Base-by-base conservation (phyloP, 2,888 invertebrate genomes). In the Epirrhoe tristata region DNA sequence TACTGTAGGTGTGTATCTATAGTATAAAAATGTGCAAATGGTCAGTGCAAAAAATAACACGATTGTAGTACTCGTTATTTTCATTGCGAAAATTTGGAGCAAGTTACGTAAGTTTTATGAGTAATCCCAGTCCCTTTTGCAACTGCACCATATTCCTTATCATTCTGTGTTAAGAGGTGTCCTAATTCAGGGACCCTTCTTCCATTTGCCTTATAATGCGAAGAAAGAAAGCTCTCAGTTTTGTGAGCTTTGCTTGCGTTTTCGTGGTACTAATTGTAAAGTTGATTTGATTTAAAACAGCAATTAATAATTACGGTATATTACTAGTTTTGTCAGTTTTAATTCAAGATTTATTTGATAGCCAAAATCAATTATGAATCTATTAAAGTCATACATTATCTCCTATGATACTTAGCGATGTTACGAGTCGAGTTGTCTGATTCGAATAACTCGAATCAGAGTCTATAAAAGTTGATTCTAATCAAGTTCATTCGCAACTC, bases 131-230 rank as follows among this genome's bases (percentile, higher is more conserved):
- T 53, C 31, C 53, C 14, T 60, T 60, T 60, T 39, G 51, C 53
- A 53, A 60, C 60, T 60, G 60, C 60, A 60, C 8, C 43, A 60
- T 53, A 60, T 60, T 60, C 32, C 60, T 60, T 60, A 60, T 60
- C 60, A 52, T 39, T 39, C 8, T 32, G 8, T 60, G 53, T 60
- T 53, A 60, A 10, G 60, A 60, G 53, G 12, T 60, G 60, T 53
- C 31, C 43, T 60, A 60, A 60, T 60, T 60, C 39, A 32, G 53
- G 31, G 60, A 46, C 53, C 43, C 43, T 24, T 43, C 60, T 43
- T 43, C 53, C 53, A 32, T 53, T 43, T 43, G 31, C 53, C 43
- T 60, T 53, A 53, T 53, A 24, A 46, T 32, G 39, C 51, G n/a
- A 39, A 52, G 39, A 39, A 24, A 50, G 52, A 39, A 24, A 50